phyloP scores from a whole-genome alignment of 2,888 invertebrate species.

The Meganola albula region DNA sequence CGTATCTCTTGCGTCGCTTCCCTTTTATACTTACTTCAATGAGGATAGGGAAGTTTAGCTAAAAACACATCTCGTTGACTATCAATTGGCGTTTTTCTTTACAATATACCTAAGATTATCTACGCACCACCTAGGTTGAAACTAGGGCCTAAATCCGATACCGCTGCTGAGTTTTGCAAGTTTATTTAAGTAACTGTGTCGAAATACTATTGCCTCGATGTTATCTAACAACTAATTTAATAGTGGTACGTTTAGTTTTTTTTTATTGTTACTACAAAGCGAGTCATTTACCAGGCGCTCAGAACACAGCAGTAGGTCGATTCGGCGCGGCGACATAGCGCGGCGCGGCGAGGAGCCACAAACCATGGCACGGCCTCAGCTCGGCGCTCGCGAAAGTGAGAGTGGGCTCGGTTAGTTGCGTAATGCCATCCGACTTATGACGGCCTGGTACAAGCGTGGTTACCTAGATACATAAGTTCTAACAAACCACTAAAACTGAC shows the following conservation, averaged over 20 bases:
- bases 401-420: slow-evolving; percentile 64
- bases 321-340: slow-evolving; percentile 48
- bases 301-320: slow-evolving; percentile 39
- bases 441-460: slow-evolving; percentile 50
- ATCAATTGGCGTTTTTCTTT: too few species aligned
- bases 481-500: too few species aligned
- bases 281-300: slow-evolving; percentile 43
- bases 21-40: too few species aligned
- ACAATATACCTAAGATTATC: too few species aligned
- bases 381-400: slow-evolving; percentile 66
- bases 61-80: too few species aligned
- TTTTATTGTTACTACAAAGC: slow-evolving; percentile 28
- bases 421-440: slow-evolving; percentile 54
- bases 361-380: slow-evolving; percentile 49
- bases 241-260: slow-evolving; percentile 18
- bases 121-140: too few species aligned
- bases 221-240: slow-evolving; percentile 24
- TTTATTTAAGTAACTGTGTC: slow-evolving; percentile 14
- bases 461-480: slow-evolving; percentile 36
- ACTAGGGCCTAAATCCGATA: too few species aligned
- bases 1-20: too few species aligned
- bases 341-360: slow-evolving; percentile 50
- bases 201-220: slow-evolving; percentile 7
- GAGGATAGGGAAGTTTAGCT: too few species aligned
- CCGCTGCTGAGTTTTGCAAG: too few species aligned